phyloP scores from a whole-genome alignment of 2,888 invertebrate species.

The Limnephilus rhombicus region DNA sequence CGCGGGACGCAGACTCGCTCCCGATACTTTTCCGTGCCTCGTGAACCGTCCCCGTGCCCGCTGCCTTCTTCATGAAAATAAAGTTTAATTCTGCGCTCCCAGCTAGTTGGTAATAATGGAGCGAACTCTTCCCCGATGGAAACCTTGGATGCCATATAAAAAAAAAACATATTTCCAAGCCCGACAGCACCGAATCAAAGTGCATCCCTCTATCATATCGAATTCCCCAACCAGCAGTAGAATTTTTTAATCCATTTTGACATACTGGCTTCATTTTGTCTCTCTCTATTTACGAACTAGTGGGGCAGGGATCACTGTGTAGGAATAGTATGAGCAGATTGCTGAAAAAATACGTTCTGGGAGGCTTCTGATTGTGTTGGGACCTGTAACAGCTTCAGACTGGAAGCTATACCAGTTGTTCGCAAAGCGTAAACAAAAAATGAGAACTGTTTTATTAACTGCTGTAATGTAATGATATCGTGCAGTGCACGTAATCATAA shows the following conservation, averaged over 20 bases:
- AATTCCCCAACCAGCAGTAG: neutral
- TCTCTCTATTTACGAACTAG: neutral
- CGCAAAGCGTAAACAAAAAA: neutral
- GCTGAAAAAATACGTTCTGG: slow-evolving; percentile 65
- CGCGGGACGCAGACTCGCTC: slow-evolving; percentile 21
- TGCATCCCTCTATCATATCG: neutral
- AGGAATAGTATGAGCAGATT: slow-evolving; percentile 61
- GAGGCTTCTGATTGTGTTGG: slow-evolving; percentile 63
- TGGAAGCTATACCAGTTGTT: slow-evolving; percentile 24
- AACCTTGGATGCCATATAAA: neutral
- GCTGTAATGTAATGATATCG: neutral
- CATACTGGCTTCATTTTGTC: neutral
- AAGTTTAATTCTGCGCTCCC: slow-evolving; percentile 62
- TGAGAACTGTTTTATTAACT: neutral
- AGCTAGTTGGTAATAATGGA: slow-evolving; percentile 62
- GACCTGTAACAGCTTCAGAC: slow-evolving; percentile 62
- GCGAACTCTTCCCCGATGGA: slow-evolving; percentile 52
- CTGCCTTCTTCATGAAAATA: slow-evolving; percentile 58
- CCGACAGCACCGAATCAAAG: neutral
- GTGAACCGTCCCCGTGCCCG: neutral
- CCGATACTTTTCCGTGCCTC: slow-evolving; percentile 35
- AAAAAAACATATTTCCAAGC: neutral
- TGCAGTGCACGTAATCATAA: neutral
- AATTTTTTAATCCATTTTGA: neutral
- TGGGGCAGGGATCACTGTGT: slow-evolving; percentile 3